Conservation (phyloP, 2,888 invertebrate genomes). For the Ectropis crepuscularia region DNA sequence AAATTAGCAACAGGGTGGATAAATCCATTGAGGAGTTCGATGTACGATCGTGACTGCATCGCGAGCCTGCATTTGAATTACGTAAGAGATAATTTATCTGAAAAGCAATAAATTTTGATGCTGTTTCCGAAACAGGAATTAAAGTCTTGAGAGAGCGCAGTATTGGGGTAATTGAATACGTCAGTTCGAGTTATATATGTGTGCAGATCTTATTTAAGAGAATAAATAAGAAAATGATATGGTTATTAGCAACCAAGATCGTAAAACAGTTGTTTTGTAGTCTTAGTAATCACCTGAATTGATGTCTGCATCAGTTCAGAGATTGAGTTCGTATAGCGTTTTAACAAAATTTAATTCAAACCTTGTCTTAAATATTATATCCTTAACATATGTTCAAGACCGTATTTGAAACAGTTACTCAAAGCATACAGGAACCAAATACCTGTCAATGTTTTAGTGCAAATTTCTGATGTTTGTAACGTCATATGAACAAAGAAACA, state of each 20-base stretch:
- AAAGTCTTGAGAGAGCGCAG: constrained; percentile 25
- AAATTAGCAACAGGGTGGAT: constrained; percentile 71
- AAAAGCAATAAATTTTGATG: constrained; percentile 39
- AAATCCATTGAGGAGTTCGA: constrained; percentile 71
- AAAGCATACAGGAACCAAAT: too few species aligned
- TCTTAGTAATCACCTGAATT: too few species aligned
- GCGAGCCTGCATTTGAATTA: constrained; percentile 69
- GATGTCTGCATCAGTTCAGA: too few species aligned
- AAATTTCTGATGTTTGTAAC: too few species aligned
- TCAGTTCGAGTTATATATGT: neutral
- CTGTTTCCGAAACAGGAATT: constrained; percentile 23
- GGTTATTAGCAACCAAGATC: neutral
- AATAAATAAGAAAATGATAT: neutral
- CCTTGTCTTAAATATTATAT: too few species aligned
- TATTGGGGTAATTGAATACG: constrained; percentile 30
- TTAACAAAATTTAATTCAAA: too few species aligned
- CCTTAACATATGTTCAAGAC: too few species aligned
- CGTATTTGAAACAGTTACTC: too few species aligned
- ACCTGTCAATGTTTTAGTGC: too few species aligned
- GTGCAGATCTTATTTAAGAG: neutral
- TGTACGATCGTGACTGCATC: constrained; percentile 52
- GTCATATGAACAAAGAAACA: too few species aligned
- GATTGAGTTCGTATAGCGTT: too few species aligned
- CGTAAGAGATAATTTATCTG: constrained; percentile 54
- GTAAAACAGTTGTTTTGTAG: too few species aligned